A percentile compares a stretch with the other conserved stretches of the same genome.
Conservation (phyloP, 35 echinoderm and acorn worm species). For the Apostichopus japonicus region DNA sequence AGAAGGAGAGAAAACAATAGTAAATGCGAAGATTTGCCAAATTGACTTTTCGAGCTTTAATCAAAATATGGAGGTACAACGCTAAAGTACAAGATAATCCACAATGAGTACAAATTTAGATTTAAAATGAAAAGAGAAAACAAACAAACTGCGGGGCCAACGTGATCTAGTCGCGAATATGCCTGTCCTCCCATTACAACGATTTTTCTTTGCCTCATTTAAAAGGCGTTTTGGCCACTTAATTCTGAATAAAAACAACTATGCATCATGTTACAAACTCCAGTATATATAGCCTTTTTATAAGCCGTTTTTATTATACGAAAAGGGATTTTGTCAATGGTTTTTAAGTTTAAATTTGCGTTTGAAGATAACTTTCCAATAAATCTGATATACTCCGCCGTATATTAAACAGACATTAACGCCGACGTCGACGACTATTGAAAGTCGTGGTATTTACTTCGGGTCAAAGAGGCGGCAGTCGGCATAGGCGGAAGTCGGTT, state of each 20-base stretch:
- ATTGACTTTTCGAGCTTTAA: neutral
- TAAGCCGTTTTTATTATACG: neutral
- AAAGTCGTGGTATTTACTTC: constrained; percentile 19
- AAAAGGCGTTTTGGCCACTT: constrained; percentile 22
- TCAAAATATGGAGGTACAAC: too few species aligned
- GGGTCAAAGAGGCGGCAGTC: constrained; percentile 40
- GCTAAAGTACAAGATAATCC: too few species aligned
- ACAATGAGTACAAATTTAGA: too few species aligned
- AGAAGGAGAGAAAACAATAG: neutral
- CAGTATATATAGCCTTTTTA: neutral
- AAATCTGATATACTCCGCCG: neutral
- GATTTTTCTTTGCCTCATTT: neutral
- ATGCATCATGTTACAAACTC: neutral
- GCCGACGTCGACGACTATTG: neutral
- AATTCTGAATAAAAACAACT: constrained; percentile 37
- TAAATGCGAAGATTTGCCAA: neutral
- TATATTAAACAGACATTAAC: constrained; percentile 8
- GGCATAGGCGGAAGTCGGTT: constrained; percentile 3
- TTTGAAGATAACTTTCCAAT: neutral
- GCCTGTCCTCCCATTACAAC: too few species aligned
- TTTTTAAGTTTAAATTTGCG: neutral
- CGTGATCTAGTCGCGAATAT: too few species aligned
- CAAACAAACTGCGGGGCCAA: too few species aligned
- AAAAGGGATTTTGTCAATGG: neutral
- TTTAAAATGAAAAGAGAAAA: too few species aligned